phyloP scores from a whole-genome alignment of 2,113 vertebrate genomes.

The Ciconia stormi region DNA sequence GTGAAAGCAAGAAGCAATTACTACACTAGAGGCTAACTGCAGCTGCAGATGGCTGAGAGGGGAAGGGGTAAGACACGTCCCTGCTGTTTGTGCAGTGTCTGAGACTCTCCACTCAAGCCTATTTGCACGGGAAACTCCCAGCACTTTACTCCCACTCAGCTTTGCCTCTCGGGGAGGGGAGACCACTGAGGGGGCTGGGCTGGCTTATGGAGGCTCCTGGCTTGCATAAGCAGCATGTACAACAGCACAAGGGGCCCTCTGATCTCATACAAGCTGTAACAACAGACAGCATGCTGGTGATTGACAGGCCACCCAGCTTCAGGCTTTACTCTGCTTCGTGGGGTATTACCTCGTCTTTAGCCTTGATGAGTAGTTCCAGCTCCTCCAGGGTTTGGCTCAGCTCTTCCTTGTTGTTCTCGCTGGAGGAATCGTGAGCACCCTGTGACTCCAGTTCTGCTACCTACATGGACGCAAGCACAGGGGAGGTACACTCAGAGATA shows the following conservation, averaged over 20 bases:
- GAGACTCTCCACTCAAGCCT: neutral
- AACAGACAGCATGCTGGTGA: neutral
- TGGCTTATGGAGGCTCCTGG: neutral
- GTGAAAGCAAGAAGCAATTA: neutral
- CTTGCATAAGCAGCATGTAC: neutral
- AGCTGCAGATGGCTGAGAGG: neutral
- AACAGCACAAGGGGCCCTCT: neutral
- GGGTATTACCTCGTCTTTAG: slow-evolving; percentile 87
- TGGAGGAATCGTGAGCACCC: slow-evolving; percentile 69
- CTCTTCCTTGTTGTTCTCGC: slow-evolving; percentile 83
- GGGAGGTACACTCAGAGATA: fast-evolving
- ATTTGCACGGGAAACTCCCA: neutral
- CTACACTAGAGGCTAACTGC: neutral
- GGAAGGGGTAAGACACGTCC: neutral
- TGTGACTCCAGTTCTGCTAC: slow-evolving; percentile 89
- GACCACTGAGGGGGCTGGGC: neutral
- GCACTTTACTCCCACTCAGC: neutral
- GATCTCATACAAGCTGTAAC: neutral
- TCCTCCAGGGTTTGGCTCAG: slow-evolving; percentile 85
- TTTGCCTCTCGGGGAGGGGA: neutral
- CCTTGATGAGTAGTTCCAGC: slow-evolving; percentile 88
- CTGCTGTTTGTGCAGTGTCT: fast-evolving
- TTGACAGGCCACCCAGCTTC: neutral
- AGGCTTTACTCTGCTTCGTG: neutral
- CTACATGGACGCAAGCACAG: slow-evolving; percentile 50